A percentile compares a stretch with the other conserved stretches of the same genome.
These are phyloP conservation scores for Imbricaverruca yamaguchii DNA, from an alignment of 2,888 invertebrate species.

Conservation along the genomic window DNA sequence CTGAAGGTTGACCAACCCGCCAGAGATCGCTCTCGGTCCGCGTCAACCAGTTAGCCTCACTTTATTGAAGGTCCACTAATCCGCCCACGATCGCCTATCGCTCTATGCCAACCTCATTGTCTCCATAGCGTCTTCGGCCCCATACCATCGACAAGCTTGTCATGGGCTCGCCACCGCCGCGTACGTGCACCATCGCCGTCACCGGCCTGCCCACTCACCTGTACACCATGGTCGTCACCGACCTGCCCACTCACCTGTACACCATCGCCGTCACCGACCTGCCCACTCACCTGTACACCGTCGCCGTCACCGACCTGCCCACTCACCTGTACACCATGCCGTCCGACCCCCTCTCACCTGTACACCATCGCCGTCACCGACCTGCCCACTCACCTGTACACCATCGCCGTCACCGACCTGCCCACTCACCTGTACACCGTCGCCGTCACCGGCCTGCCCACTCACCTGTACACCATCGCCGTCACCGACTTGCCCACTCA, in stretches of 20 bases:
- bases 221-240: slow-evolving; percentile 64
- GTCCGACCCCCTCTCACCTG: slow-evolving; percentile 55
- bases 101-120: no score
- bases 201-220: slow-evolving; percentile 52
- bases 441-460: slow-evolving; percentile 45
- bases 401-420: slow-evolving; percentile 55
- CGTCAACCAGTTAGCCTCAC: no score
- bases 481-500: slow-evolving; percentile 42
- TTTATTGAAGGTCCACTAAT: no score
- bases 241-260: slow-evolving; percentile 62
- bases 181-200: no score
- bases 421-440: slow-evolving; percentile 80
- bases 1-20: no score
- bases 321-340: slow-evolving; percentile 83
- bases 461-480: slow-evolving; percentile 90
- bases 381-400: slow-evolving; percentile 68
- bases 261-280: slow-evolving; percentile 60
- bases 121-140: no score
- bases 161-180: no score
- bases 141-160: no score
- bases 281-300: slow-evolving; percentile 78
- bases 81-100: no score
- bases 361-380: slow-evolving; percentile 70
- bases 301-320: slow-evolving; percentile 47
- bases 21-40: no score